Conservation (phyloP, 2,888 invertebrate genomes). For the Chloroclystis v-ata region DNA sequence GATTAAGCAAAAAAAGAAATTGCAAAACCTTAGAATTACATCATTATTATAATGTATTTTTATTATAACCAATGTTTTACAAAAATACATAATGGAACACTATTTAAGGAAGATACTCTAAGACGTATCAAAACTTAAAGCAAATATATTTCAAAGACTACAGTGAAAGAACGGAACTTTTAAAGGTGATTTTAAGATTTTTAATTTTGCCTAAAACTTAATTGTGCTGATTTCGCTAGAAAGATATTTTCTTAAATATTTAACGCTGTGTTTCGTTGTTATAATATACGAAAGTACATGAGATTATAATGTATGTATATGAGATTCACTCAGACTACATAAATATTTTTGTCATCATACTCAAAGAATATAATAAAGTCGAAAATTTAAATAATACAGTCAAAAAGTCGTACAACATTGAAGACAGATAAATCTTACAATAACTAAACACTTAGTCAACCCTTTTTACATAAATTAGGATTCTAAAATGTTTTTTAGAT, state of each 20-base stretch:
- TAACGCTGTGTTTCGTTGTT: slow-evolving; percentile 40
- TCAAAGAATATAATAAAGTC: no score
- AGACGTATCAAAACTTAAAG: background rate
- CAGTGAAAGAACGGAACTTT: no score
- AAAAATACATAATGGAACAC: no score
- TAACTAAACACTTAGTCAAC: slow-evolving; percentile 18
- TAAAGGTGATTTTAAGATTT: background rate
- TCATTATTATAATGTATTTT: no score
- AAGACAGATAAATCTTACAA: slow-evolving; percentile 17
- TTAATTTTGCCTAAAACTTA: slow-evolving; percentile 11
- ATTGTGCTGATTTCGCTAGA: slow-evolving; percentile 15
- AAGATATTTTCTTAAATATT: slow-evolving; percentile 19
- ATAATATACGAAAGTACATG: slow-evolving; percentile 18
- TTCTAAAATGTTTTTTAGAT: slow-evolving; percentile 3
- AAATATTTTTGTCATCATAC: no score
- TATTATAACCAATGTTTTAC: no score
- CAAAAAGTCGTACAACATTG: no score
- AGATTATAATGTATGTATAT: no score
- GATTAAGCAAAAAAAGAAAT: background rate
- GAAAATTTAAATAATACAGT: background rate
- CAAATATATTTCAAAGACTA: background rate
- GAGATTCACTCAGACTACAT: slow-evolving; percentile 24
- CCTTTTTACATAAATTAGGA: slow-evolving; percentile 16
- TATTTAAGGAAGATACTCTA: no score
- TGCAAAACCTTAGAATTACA: no score